phyloP scores from a whole-genome alignment of 2,888 invertebrate species.

The Scelioninae gen. 2 region DNA sequence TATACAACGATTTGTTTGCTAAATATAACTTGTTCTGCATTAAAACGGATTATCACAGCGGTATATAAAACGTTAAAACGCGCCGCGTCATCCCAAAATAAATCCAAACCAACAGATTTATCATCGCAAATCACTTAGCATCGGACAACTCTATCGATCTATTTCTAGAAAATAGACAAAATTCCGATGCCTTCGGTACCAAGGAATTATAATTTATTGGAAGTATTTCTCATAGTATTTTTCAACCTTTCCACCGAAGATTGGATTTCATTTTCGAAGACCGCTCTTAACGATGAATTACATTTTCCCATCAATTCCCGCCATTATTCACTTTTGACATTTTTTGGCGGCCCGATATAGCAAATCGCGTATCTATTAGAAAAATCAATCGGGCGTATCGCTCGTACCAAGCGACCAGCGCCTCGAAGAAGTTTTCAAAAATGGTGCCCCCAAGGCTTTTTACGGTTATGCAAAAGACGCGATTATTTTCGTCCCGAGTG shows the following conservation, averaged over 20 bases:
- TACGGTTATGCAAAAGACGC: constrained; percentile 4
- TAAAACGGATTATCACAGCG: no score
- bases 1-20: no score
- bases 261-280: background rate
- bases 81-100: no score
- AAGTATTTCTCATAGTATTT: constrained; percentile 4
- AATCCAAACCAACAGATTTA: no score
- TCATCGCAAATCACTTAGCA: no score
- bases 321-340: no score
- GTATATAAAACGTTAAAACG: no score
- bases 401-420: constrained; percentile 23
- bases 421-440: constrained; percentile 34
- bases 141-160: no score
- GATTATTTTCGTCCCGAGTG: background rate
- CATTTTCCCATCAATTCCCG: no score
- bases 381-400: constrained; percentile 50
- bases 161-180: constrained; percentile 1
- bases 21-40: no score
- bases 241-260: background rate
- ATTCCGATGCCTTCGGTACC: constrained; percentile 1
- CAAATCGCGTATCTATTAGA: constrained; percentile 38
- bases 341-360: background rate
- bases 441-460: constrained; percentile 15
- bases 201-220: constrained; percentile 22
- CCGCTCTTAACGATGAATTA: no score